These are phyloP conservation scores for Oncopeltus fasciatus DNA, from an alignment of 1,140 invertebrate genomes.

Conservation along the genomic window DNA sequence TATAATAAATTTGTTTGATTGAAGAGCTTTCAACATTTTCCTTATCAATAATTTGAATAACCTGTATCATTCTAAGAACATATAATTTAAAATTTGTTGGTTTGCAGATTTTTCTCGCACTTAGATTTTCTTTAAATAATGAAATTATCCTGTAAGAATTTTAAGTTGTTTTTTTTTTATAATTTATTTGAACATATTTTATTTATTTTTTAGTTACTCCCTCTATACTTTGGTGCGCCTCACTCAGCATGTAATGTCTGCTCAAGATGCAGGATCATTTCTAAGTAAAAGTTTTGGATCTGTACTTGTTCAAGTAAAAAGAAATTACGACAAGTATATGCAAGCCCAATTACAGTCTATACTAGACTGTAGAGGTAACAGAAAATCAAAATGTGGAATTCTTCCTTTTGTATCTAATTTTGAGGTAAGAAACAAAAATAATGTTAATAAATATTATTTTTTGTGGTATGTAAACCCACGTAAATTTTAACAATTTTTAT, in stretches of 20 bases:
- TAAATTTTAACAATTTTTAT: too few species aligned
- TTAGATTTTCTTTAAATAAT: too few species aligned
- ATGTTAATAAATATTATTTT: constrained; percentile 1
- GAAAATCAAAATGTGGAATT: constrained; percentile 77
- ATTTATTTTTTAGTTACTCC: constrained; percentile 53
- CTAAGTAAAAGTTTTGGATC: constrained; percentile 79
- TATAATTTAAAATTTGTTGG: too few species aligned
- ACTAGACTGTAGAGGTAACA: constrained; percentile 53
- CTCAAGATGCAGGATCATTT: constrained; percentile 82
- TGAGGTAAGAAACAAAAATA: constrained; percentile 36
- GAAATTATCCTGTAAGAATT: too few species aligned
- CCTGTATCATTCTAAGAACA: too few species aligned
- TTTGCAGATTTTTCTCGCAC: too few species aligned
- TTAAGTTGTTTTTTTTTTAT: too few species aligned
- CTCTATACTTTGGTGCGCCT: constrained; percentile 81
- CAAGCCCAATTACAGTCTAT: constrained; percentile 70
- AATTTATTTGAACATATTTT: background rate
- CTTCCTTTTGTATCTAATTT: constrained; percentile 84
- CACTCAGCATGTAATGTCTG: constrained; percentile 77
- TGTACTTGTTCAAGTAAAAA: constrained; percentile 80
- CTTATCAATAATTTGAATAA: too few species aligned
- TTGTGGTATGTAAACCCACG: too few species aligned
- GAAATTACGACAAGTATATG: constrained; percentile 89
- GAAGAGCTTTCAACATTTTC: too few species aligned
- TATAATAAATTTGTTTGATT: too few species aligned